A percentile compares a stretch with the other conserved stretches of the same genome.
Conservation (phyloP, 1,140 invertebrate species). For the Hydropsyche tenuis region DNA sequence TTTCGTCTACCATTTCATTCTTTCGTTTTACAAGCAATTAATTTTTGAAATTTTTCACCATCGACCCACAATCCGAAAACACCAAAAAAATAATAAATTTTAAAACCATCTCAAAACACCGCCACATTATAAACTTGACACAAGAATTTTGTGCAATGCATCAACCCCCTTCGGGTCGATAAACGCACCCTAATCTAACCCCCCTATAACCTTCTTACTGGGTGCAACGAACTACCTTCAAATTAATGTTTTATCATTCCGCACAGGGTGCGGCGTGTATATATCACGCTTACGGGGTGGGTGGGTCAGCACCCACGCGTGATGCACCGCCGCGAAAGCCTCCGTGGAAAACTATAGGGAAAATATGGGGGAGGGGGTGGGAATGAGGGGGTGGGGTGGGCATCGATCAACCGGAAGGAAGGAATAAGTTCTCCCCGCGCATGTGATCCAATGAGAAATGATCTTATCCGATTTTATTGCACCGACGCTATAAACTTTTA, state of each 20-base stretch:
- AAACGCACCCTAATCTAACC: slow-evolving; percentile 27
- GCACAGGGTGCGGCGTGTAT: slow-evolving; percentile 17
- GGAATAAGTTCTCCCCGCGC: slow-evolving; percentile 44
- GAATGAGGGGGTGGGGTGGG: not conserved
- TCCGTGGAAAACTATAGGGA: too few relatives aligned
- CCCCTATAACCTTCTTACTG: not conserved
- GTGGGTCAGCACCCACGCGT: not conserved
- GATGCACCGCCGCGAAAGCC: not conserved
- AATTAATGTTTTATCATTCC: slow-evolving; percentile 41
- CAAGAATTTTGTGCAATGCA: slow-evolving; percentile 5
- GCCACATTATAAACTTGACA: slow-evolving; percentile 10
- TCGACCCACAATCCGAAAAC: not conserved
- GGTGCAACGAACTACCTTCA: slow-evolving; percentile 28
- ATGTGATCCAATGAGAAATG: slow-evolving; percentile 49
- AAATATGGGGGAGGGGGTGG: too few relatives aligned
- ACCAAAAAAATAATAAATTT: too few relatives aligned
- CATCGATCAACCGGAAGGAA: slow-evolving; percentile 48
- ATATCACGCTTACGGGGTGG: not conserved
- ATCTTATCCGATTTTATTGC: slow-evolving; percentile 50
- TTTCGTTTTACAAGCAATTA: slow-evolving; percentile 18
- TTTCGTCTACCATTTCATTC: not conserved
- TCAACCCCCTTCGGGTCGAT: slow-evolving; percentile 23
- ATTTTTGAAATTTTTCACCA: not conserved
- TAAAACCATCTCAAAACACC: too few relatives aligned
- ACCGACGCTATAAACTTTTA: slow-evolving; percentile 47